Percentiles rank a stretch among this genome's conserved stretches.
Conservation (phyloP, 2,797 vertebrate species). For the Alcedo atthis region DNA sequence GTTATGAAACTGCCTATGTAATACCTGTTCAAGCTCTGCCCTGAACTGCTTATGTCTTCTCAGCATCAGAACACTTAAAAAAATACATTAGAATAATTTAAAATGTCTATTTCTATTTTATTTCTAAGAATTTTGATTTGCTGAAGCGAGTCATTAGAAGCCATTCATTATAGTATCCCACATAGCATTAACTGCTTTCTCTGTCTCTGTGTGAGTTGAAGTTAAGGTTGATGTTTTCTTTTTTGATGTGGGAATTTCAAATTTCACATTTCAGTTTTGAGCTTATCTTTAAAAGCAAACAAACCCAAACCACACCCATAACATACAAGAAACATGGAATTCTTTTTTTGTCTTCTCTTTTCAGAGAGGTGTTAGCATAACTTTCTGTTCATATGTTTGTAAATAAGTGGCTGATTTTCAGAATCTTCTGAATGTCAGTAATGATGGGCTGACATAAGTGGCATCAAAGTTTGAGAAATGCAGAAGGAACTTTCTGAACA, state of each 20-base stretch:
- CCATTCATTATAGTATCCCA: background rate
- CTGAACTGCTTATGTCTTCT: background rate
- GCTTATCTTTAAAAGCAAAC: background rate
- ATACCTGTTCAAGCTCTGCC: background rate
- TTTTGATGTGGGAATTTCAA: background rate
- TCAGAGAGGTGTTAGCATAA: background rate
- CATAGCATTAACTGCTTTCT: background rate
- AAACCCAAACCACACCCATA: background rate
- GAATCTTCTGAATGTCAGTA: background rate
- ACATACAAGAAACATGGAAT: background rate
- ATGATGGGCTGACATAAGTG: background rate
- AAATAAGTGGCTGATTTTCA: background rate
- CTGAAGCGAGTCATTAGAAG: background rate
- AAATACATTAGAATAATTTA: background rate
- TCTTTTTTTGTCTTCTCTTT: background rate
- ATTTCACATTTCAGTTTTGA: background rate
- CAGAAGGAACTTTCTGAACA: background rate
- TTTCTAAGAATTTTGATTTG: background rate
- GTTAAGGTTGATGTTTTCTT: background rate
- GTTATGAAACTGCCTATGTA: background rate
- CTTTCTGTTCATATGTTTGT: background rate
- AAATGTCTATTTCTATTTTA: background rate
- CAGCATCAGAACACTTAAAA: background rate
- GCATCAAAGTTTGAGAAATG: background rate
- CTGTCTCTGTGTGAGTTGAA: background rate